Evolutionary conservation across 1,140 invertebrate species (phyloP).

Genomic region (Pogonomyrmex barbatus): DNA sequence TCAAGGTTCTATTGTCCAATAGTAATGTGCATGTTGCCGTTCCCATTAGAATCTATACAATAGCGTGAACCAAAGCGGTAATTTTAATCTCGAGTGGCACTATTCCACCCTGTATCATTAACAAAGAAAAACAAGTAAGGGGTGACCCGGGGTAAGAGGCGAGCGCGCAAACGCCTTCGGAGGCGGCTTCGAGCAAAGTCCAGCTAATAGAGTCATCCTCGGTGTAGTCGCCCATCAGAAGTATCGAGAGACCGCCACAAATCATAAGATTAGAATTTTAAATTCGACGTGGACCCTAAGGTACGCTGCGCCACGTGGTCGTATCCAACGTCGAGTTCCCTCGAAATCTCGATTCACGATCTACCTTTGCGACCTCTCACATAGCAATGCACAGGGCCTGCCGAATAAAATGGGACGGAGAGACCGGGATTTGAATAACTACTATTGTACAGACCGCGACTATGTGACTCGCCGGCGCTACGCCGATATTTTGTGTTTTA

Average conservation of each 20-base stretch:
- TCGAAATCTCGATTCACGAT: conserved; percentile 83
- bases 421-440: conserved; percentile 83
- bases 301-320: conserved; percentile 73
- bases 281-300: conserved; percentile 77
- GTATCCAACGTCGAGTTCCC: conserved; percentile 79
- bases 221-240: conserved; percentile 80
- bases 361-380: conserved; percentile 73
- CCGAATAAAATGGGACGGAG: conserved; percentile 78
- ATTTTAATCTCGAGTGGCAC: background rate
- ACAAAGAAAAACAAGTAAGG: conserved; percentile 33
- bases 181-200: conserved; percentile 80
- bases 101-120: conserved; percentile 46
- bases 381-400: conserved; percentile 66
- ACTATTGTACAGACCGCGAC: conserved; percentile 79
- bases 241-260: conserved; percentile 80
- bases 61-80: background rate
- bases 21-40: background rate
- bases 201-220: conserved; percentile 84
- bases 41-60: background rate
- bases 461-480: conserved; percentile 46
- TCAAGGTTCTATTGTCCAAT: background rate
- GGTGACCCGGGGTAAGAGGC: too few relatives aligned
- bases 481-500: background rate
- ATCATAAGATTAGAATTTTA: conserved; percentile 87
- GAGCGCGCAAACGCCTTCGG: conserved; percentile 65